A percentile compares a stretch with the other conserved stretches of the same genome.
Conservation (phyloP, 1,140 invertebrate species). For the Cydia splendana region DNA sequence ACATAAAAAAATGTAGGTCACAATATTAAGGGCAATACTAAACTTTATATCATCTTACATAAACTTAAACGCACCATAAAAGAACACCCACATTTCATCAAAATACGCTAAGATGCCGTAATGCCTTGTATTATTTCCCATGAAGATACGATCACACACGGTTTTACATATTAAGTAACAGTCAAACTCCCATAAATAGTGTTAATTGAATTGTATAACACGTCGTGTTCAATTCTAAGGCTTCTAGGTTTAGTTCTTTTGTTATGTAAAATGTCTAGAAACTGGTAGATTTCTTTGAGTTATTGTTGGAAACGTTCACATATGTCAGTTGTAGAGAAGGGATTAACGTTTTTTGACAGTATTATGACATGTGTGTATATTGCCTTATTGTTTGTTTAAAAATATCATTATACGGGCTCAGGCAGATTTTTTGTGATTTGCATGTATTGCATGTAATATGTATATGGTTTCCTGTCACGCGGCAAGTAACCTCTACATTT, state of each 20-base stretch:
- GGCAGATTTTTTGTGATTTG: neutral
- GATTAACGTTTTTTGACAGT: neutral
- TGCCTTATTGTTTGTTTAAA: neutral
- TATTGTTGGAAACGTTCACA: neutral
- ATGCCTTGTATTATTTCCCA: neutral
- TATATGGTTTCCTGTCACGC: too few relatives aligned
- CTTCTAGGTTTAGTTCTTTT: neutral
- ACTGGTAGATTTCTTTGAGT: neutral
- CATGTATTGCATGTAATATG: too few relatives aligned
- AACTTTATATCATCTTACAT: neutral
- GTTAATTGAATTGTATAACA: neutral
- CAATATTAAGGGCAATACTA: neutral
- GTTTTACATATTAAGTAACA: constrained; percentile 5
- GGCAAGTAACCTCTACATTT: too few relatives aligned
- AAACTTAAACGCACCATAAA: neutral
- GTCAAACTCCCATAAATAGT: neutral
- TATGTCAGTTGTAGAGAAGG: neutral
- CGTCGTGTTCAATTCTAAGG: neutral
- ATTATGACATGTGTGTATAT: neutral
- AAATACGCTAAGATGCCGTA: neutral
- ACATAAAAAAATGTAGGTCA: neutral
- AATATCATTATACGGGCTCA: neutral
- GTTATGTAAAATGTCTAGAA: neutral
- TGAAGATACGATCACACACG: constrained; percentile 5
- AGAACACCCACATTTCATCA: constrained; percentile 1